Evolutionary conservation across 2,113 vertebrate species (phyloP), one percentile per base, ranked within the genome.

Genomic region (Sinocyclocheilus maitianheensis): DNA sequence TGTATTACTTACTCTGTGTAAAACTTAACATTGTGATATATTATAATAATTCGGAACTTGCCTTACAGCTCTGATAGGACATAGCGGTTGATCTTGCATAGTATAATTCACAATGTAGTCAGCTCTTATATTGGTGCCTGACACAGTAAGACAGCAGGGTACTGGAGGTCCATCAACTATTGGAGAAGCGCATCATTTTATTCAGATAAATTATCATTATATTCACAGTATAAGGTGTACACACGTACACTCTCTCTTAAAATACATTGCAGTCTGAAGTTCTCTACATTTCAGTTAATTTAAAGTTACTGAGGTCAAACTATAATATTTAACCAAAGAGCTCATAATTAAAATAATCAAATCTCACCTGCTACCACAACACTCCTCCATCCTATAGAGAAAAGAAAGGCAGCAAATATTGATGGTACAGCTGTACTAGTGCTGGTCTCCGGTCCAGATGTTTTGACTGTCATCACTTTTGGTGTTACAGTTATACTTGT

Each of bases 121-220:
- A 43, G 7, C 1, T 43, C 0, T 0, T 22, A 24, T 0, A 0
- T 0, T n/a, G 43, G 3, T 34, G 0, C 43, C 0, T 10, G 0
- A 0, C 65, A 55, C 63, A 3, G 0, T 4, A n/a, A 13, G 0
- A 77, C 89, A 90, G 40, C 88, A 87, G 0, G 0, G 26, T 26
- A 26, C 26, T 65, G 6, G 0, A 26, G 0, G 10, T 11, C 46
- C 46, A 0, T 48, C 10, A 48, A 3, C 82, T 86, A 4, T 22
- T 78, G 51, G 9, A 79, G 18, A 85, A 90, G 10, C 14, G 77
- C 43, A 48, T 48, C 46, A 11, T 60, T 51, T 3, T n/a, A 9
- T 22, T 55, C 30, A 67, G 34, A 0, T 26, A 12, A 58, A 3
- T 18, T 11, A 48, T 48, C 10, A 48, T 48, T 48, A 48, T 2